Percentiles rank a stretch among this genome's conserved stretches.
Evolutionary conservation across 1,140 invertebrate species (phyloP).

Genomic region (Drosophila virilis): DNA sequence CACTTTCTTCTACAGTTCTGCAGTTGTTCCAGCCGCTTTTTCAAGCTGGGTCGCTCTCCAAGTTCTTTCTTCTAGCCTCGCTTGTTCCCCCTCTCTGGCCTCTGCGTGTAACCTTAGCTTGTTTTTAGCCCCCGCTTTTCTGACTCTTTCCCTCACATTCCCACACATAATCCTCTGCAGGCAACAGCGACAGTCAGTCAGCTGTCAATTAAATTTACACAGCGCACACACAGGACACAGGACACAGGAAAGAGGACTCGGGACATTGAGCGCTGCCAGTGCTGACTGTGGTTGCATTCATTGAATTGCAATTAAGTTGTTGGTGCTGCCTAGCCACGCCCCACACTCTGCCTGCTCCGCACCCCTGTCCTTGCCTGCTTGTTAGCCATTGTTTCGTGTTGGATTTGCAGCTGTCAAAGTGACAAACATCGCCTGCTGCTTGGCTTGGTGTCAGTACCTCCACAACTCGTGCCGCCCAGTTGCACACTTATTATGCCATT

Average conservation of each 20-base stretch:
- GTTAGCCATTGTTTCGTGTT: constrained; percentile 46
- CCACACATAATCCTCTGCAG: background rate
- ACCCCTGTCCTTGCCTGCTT: background rate
- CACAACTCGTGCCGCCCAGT: background rate
- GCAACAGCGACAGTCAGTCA: constrained; percentile 6
- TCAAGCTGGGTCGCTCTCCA: too few relatives aligned
- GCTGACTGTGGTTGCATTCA: constrained; percentile 38
- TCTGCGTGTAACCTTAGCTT: background rate
- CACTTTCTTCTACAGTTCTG: too few relatives aligned
- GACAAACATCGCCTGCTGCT: constrained; percentile 62
- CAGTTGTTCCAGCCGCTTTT: too few relatives aligned
- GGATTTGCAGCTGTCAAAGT: constrained; percentile 79
- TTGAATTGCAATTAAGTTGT: constrained; percentile 77
- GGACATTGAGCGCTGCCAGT: constrained; percentile 24
- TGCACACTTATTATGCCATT: constrained; percentile 75
- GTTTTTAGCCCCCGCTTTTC: too few relatives aligned
- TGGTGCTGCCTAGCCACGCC: constrained; percentile 10
- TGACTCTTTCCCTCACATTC: too few relatives aligned
- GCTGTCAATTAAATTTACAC: constrained; percentile 62
- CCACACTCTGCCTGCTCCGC: background rate
- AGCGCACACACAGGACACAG: constrained; percentile 17
- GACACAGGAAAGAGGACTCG: too few relatives aligned
- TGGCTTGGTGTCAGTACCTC: background rate
- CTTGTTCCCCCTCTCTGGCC: background rate
- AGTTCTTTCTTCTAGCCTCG: background rate